Evolutionary conservation across 1,140 invertebrate species (phyloP), one percentile per base, ranked within the genome.

Genomic region (Psilanteris sp.): DNA sequence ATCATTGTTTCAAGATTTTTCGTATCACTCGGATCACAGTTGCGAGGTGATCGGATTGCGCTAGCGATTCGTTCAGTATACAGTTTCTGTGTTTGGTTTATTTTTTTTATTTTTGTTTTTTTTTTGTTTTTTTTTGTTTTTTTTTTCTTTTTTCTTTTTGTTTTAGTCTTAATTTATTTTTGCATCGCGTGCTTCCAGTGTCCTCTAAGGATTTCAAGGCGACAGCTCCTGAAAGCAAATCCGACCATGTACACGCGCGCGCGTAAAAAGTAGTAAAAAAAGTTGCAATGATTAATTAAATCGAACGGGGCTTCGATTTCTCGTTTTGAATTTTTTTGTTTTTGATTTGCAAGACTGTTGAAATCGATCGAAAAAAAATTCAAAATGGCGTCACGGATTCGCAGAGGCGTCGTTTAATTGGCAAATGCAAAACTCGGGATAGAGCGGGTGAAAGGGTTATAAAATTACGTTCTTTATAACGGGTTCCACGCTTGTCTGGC

Each of bases 201-300:
- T 67, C 62, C 64, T 78, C 50, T 79, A 87, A 88, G 82, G 79
- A 85, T 87, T 89, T 89, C 87, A 88, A 87, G 87, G 87, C 79
- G 87, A 89, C 86, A 88, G 87, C 85, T 89, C 87, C 87, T 89
- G 87, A 88, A 89, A 89, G 73, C 85, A 89, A 86, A 89, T 80
- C 80, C 80, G 80, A 79, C 78, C 84, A 82, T 85, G 81, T 84
- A 83, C 80, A 83, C 82, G 72, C 71, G 57, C 79, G 62, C 39
- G 64, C 41, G 59, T 43, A 55, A 54, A 64, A 61, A 64, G 24
- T 70, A 52, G 10, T n/a, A n/a, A n/a, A n/a, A n/a, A n/a, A n/a
- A n/a, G n/a, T n/a, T n/a, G n/a, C n/a, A n/a, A n/a, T n/a, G n/a
- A n/a, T n/a, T n/a, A n/a, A n/a, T n/a, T n/a, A n/a, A n/a, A n/a